Evolutionary conservation across 2,888 invertebrate species (phyloP), one percentile per base, ranked within the genome.

Genomic region (Poecilus cupreus): DNA sequence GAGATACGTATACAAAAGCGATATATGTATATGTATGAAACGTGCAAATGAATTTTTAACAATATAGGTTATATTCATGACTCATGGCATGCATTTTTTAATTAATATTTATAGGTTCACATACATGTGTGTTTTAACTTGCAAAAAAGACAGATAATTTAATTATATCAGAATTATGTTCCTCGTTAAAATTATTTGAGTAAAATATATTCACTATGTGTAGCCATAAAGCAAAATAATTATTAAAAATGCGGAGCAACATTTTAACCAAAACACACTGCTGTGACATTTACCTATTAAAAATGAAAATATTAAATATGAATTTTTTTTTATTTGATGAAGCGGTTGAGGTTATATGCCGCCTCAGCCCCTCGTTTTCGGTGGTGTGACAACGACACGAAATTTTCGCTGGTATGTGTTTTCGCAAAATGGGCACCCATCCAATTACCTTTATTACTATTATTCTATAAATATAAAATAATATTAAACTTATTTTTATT

Each of bases 41-140:
- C 49, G 16, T 57, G 57, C 57, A 57, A 57, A 57, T 57, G 57
- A 57, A 57, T 57, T 57, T 57, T 57, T 57, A 22, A 57, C 57
- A 57, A 57, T 57, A 57, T 57, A 24, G 57, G 26, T 57, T 57
- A 24, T 57, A 22, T 26, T 57, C 51, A 24, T 24, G 57, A 57
- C 26, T 57, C 24, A 24, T 57, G 5, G 57, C 57, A 22, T 22
- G 26, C 51, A 51, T 20, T 57, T 57, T 57, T 57, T 57, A 57
- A 57, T 57, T 57, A 57, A 57, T 57, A 57, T 24, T n/a, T 57
- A 57, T 57, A 57, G 22, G 22, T 24, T n/a, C 26, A 57, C 57
- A 57, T 57, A 57, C 18, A 22, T 22, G 22, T 24, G 10, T 39
- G 39, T 57, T 57, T 57, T 24, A 57, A n/a, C 57, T 57, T 57